These are phyloP conservation scores for Caenorhabditis brenneri DNA, from an alignment of 1,140 invertebrate species.

Conservation along the genomic window DNA sequence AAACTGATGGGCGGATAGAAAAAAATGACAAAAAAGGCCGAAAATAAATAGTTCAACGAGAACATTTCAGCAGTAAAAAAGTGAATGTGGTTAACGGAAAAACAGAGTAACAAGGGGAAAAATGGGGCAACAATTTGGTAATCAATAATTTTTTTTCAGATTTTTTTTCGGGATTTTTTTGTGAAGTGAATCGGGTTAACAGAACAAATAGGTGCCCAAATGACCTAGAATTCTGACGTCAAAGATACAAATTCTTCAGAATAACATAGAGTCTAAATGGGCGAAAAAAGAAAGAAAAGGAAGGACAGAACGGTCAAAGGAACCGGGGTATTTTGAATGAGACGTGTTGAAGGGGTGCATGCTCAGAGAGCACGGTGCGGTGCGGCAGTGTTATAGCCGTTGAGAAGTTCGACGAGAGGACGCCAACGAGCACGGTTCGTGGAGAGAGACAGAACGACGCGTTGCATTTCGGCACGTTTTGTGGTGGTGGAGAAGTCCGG, in stretches of 20 bases:
- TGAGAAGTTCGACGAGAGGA: constrained; percentile 32
- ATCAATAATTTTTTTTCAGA: background rate
- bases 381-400: constrained; percentile 27
- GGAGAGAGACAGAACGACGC: constrained; percentile 49
- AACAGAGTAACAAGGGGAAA: constrained; percentile 41
- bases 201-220: background rate
- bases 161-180: constrained; percentile 35
- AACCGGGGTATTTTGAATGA: constrained; percentile 9
- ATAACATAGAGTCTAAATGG: background rate
- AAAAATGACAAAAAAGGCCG: background rate
- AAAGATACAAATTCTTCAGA: constrained; percentile 16
- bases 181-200: background rate
- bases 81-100: constrained; percentile 33
- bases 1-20: no score
- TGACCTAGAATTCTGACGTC: background rate
- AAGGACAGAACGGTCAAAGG: background rate
- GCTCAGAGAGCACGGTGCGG: constrained; percentile 23
- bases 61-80: background rate
- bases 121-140: constrained; percentile 29
- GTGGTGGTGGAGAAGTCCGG: constrained; percentile 42
- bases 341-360: background rate
- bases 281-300: background rate
- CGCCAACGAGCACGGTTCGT: constrained; percentile 47
- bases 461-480: constrained; percentile 47
- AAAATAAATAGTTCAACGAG: background rate